A percentile compares a stretch with the other conserved stretches of the same genome.
phyloP scores from a whole-genome alignment of 2,888 invertebrate species.

The Archips xylosteana region DNA sequence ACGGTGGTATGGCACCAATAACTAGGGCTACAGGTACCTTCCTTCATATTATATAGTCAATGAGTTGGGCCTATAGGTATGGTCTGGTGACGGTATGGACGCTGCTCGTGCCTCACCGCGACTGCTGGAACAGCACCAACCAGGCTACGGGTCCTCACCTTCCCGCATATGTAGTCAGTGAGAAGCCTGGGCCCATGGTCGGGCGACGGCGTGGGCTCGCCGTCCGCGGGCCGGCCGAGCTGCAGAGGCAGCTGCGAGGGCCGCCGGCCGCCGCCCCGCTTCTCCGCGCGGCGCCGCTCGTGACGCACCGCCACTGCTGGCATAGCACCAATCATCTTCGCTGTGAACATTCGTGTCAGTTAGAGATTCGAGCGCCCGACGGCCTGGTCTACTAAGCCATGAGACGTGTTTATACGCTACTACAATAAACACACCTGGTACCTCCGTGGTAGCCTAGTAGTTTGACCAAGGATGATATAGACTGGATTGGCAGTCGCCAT shows the following conservation, averaged over 20 bases:
- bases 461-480: too few relatives aligned
- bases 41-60: too few relatives aligned
- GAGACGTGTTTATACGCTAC: too few relatives aligned
- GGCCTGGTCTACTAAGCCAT: background rate
- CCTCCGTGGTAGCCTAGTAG: too few relatives aligned
- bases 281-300: conserved; percentile 91
- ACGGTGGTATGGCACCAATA: too few relatives aligned
- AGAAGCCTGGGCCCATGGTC: conserved; percentile 80
- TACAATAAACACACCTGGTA: too few relatives aligned
- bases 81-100: too few relatives aligned
- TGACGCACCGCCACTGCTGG: conserved; percentile 94
- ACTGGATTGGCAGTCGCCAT: too few relatives aligned
- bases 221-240: conserved; percentile 86
- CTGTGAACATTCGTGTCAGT: conserved; percentile 53
- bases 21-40: too few relatives aligned
- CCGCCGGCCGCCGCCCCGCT: conserved; percentile 87
- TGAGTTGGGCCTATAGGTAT: too few relatives aligned
- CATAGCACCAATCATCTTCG: conserved; percentile 94
- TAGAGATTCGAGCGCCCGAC: conserved; percentile 21
- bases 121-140: too few relatives aligned
- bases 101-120: too few relatives aligned
- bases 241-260: conserved; percentile 89
- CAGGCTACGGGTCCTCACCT: conserved; percentile 71
- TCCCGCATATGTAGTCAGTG: conserved; percentile 90
- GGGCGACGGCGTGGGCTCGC: conserved; percentile 88